phyloP scores from a whole-genome alignment of 1,140 invertebrate genomes.

The Nasonia longicornis region DNA sequence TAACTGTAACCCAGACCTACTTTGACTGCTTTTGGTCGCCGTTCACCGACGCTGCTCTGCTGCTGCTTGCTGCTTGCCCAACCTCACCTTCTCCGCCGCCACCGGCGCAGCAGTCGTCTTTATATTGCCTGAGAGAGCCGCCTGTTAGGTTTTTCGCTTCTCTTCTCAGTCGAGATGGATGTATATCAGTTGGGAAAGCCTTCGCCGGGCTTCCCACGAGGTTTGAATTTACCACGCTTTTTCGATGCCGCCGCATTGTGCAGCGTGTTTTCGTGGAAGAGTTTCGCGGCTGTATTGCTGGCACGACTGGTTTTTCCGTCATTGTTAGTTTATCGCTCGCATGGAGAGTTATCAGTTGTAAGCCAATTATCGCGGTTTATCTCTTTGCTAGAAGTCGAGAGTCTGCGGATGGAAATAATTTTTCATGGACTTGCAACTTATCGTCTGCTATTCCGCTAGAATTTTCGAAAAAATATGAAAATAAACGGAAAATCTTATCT shows the following conservation, averaged over 20 bases:
- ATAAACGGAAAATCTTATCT: no score
- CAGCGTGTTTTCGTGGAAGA: not conserved
- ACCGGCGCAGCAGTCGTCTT: not conserved
- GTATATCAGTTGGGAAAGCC: not conserved
- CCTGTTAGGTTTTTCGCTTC: conserved; percentile 16
- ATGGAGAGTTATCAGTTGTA: not conserved
- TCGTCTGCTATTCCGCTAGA: no score
- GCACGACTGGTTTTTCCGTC: not conserved
- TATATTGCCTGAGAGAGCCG: not conserved
- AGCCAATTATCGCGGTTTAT: not conserved
- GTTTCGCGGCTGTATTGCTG: not conserved
- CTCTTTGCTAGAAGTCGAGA: no score
- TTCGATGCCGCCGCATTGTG: not conserved
- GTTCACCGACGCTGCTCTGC: conserved; percentile 34
- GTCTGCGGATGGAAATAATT: not conserved
- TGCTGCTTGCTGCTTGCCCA: conserved; percentile 36
- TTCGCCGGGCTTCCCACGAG: not conserved
- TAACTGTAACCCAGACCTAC: conserved; percentile 69
- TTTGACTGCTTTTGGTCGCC: conserved; percentile 53
- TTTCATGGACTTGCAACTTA: not conserved
- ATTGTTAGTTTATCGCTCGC: not conserved
- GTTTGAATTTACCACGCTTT: not conserved
- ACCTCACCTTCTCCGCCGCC: conserved; percentile 18
- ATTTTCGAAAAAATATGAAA: no score
- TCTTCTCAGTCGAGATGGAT: no score